phyloP scores from a whole-genome alignment of 2,113 vertebrate species.

The Agelaius phoeniceus region DNA sequence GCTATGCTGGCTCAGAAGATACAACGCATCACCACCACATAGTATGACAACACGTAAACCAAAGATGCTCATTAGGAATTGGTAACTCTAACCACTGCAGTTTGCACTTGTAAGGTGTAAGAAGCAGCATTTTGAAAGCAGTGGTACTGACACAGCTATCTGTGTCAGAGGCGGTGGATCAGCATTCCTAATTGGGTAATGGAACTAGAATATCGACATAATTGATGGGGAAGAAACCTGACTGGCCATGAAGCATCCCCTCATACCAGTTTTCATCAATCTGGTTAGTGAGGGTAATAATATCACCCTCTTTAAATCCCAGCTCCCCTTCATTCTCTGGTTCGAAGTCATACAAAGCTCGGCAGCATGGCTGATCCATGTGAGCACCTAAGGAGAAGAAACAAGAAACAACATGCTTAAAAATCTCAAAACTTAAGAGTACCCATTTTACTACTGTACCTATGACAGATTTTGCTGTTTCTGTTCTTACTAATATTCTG shows the following conservation, averaged over 20 bases:
- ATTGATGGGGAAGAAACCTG: constrained; percentile 98
- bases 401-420: not conserved
- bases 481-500: not conserved
- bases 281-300: constrained; percentile 98
- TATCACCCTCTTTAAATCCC: constrained; percentile 96
- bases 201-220: constrained; percentile 97
- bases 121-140: constrained; percentile 81
- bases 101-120: constrained; percentile 74
- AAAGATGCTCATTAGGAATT: constrained; percentile 61
- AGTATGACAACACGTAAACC: constrained; percentile 66
- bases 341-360: constrained; percentile 96
- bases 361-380: constrained; percentile 96
- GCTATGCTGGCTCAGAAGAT: constrained; percentile 65
- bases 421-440: not conserved
- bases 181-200: constrained; percentile 87
- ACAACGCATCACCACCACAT: constrained; percentile 68
- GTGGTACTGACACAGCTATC: constrained; percentile 74
- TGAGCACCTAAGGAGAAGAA: constrained; percentile 74
- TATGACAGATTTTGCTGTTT: not conserved
- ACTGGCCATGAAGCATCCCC: constrained; percentile 95
- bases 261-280: constrained; percentile 99
- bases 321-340: constrained; percentile 98
- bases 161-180: constrained; percentile 55
- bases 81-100: constrained; percentile 74
- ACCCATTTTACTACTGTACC: not conserved